Evolutionary conservation across 2,113 vertebrate species (phyloP), one percentile per base, ranked within the genome.

Genomic region (Ochotona princeps): DNA sequence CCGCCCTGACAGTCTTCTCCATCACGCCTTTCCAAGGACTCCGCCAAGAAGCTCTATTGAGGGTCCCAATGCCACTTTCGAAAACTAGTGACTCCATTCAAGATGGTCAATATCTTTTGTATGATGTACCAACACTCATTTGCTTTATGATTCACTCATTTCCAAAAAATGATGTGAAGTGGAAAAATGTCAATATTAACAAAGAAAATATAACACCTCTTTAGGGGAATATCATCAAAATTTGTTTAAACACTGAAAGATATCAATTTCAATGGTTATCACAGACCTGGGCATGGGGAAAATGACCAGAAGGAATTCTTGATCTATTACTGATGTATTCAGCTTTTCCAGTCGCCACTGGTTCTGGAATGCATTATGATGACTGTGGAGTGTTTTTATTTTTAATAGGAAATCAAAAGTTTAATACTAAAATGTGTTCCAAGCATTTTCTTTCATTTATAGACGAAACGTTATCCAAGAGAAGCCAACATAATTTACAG

Each of bases 321-420:
- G 38, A 44, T 44, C 38, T 44, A 92, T 63, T 76, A 83, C 61
- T 81, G 38, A 26, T 30, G 51, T 83, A 78, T 84, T 90, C 93
- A 80, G 74, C 66, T 89, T 82, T 94, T 94, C 72, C 91, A 94
- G 65, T 49, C 8, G 69, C 13, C 61, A 94, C 73, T 74, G 87
- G 89, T 84, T 73, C 30, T 74, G 81, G 81, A 67, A 65, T 78
- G 54, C 93, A 89, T 95, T 82, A 49, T 73, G 25, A 78, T 28
- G 25, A 73, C 25, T 30, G 30, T 66, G 66, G 57, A 80, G 7
- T 18, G 4, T 57, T 57, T 93, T 87, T 66, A 18, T 65, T 47
- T 69, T 35, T 51, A 85, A 86, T 80, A 67, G 65, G 35, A 83
- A 10, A 82, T 49, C 80, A 69, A 96, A 86, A 49, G 47, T 12